phyloP scores from a whole-genome alignment of 2,888 invertebrate species.

The Pyrrhosoma nymphula region DNA sequence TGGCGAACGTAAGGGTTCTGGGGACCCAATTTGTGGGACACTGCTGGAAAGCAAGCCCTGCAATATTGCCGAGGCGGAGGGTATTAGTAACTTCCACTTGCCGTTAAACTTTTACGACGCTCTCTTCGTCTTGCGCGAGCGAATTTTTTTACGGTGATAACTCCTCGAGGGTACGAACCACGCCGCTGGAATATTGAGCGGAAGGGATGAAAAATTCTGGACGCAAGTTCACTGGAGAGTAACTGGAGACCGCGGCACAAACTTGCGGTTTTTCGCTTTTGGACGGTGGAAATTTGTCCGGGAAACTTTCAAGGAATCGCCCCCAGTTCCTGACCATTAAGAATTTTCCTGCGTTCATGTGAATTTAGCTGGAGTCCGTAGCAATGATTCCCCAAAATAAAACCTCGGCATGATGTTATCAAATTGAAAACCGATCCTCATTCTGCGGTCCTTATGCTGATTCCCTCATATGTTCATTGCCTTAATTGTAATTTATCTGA shows the following conservation, averaged over 20 bases:
- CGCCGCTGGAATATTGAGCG: neutral
- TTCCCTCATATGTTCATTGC: too few relatives aligned
- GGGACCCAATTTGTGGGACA: neutral
- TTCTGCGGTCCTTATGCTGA: too few relatives aligned
- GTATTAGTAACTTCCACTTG: neutral
- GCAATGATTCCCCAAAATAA: too few relatives aligned
- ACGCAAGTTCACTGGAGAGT: neutral
- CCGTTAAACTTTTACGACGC: neutral
- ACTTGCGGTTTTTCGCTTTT: neutral
- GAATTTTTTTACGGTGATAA: neutral
- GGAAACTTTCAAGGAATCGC: neutral
- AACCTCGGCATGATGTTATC: too few relatives aligned
- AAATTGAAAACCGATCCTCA: too few relatives aligned
- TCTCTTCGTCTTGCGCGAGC: neutral
- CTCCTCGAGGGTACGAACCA: neutral
- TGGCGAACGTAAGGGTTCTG: neutral
- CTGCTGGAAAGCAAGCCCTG: neutral
- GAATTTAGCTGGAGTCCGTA: too few relatives aligned
- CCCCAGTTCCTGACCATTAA: neutral
- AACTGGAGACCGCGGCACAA: neutral
- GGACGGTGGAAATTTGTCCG: neutral
- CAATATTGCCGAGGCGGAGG: neutral
- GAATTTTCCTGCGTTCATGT: too few relatives aligned
- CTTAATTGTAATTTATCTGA: too few relatives aligned
- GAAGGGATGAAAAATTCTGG: neutral